These are phyloP conservation scores for Sebastes steindachneri DNA, from an alignment of 2,797 vertebrate species.

Conservation along the genomic window DNA sequence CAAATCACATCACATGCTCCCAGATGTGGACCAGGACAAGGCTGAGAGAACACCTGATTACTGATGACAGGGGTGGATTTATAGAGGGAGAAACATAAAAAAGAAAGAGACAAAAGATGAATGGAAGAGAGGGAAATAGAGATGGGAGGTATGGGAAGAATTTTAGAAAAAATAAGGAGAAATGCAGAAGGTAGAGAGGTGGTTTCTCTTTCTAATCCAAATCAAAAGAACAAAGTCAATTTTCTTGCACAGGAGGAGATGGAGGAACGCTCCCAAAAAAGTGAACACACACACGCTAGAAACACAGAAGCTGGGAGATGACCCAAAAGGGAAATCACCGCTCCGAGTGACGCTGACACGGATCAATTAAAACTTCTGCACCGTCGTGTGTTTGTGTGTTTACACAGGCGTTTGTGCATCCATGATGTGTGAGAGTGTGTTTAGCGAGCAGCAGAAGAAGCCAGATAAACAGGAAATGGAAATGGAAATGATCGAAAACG, in stretches of 20 bases:
- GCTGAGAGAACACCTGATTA: slow-evolving; percentile 35
- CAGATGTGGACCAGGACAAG: slow-evolving; percentile 51
- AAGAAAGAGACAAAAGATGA: not conserved
- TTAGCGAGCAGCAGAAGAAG: slow-evolving; percentile 7
- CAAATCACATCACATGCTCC: slow-evolving; percentile 31
- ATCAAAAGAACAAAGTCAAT: slow-evolving; percentile 25
- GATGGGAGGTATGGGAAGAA: not conserved
- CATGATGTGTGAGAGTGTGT: not conserved
- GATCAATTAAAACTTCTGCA: slow-evolving; percentile 39
- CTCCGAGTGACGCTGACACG: slow-evolving; percentile 31
- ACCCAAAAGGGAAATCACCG: slow-evolving; percentile 49
- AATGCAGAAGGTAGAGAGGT: not conserved
- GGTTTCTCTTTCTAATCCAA: slow-evolving; percentile 20
- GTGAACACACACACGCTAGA: slow-evolving; percentile 1
- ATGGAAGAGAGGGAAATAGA: not conserved
- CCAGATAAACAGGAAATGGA: slow-evolving; percentile 43
- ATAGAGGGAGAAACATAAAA: not conserved
- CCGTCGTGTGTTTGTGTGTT: slow-evolving; percentile 8
- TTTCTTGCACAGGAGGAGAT: slow-evolving; percentile 8
- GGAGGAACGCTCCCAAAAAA: not conserved
- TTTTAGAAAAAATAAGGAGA: not conserved
- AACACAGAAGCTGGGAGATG: slow-evolving; percentile 18
- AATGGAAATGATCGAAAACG: slow-evolving; percentile 29
- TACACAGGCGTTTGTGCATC: not conserved
- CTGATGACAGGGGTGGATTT: slow-evolving; percentile 11